Evolutionary conservation across 2,113 vertebrate genomes (phyloP).

Genomic region (Mus musculus): DNA sequence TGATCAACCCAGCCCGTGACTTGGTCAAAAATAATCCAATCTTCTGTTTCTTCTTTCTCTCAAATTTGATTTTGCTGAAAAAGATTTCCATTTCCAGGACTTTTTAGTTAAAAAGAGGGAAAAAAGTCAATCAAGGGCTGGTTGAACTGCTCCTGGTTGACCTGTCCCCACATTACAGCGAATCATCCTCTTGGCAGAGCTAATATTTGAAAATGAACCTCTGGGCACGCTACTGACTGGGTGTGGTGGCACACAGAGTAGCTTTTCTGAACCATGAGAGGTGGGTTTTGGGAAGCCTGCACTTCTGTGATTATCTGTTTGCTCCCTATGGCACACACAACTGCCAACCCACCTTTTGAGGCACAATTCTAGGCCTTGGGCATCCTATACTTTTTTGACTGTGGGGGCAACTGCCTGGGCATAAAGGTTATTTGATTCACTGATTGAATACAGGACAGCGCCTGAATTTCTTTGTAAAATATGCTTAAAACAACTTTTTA

Average conservation of each 20-base stretch:
- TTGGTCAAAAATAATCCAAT: constrained; percentile 63
- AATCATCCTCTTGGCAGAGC: constrained; percentile 72
- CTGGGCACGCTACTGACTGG: constrained; percentile 13
- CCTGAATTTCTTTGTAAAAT: constrained; percentile 60
- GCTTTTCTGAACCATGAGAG: constrained; percentile 42
- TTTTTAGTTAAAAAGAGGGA: constrained; percentile 8
- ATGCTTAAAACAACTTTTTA: not conserved
- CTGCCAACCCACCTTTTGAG: constrained; percentile 50
- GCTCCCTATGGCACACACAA: constrained; percentile 34
- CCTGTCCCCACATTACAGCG: constrained; percentile 49
- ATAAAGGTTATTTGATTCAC: constrained; percentile 56
- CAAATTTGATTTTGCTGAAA: constrained; percentile 61
- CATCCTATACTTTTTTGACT: constrained; percentile 59
- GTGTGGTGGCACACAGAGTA: constrained; percentile 38
- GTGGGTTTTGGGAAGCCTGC: not conserved
- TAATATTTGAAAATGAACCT: constrained; percentile 64
- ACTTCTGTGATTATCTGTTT: constrained; percentile 69
- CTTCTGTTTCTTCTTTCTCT: constrained; percentile 38
- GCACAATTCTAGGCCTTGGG: not conserved
- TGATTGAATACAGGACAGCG: constrained; percentile 59
- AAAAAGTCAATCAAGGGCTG: constrained; percentile 25
- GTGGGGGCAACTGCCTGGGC: constrained; percentile 27
- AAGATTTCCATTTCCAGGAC: constrained; percentile 67
- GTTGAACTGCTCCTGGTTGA: constrained; percentile 18
- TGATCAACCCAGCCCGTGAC: not conserved